These are phyloP conservation scores for Romanogobio albipinnatus DNA, from an alignment of 2,113 vertebrate species.

Conservation along the genomic window DNA sequence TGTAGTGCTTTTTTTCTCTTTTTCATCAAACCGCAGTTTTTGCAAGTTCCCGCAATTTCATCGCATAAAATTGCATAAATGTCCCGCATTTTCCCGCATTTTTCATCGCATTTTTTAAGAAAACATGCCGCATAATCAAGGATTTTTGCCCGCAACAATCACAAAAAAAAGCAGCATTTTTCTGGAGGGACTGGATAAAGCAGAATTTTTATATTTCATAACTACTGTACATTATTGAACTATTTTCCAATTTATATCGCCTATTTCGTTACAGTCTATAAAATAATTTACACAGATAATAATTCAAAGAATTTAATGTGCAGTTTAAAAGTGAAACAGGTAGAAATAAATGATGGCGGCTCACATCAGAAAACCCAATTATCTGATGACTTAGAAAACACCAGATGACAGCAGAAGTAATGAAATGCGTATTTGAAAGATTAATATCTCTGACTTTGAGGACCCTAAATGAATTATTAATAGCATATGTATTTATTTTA, in stretches of 20 bases:
- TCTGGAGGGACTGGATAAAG: too few species aligned
- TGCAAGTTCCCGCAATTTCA: too few species aligned
- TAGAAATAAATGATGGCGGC: conserved; percentile 12
- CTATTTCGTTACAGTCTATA: background rate
- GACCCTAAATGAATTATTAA: conserved; percentile 64
- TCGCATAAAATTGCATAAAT: too few species aligned
- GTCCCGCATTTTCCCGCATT: too few species aligned
- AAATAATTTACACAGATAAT: background rate
- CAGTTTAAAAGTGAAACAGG: background rate
- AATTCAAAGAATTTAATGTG: background rate
- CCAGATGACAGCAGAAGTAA: conserved; percentile 50
- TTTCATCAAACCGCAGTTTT: too few species aligned
- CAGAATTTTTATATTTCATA: background rate
- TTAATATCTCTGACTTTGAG: conserved; percentile 65
- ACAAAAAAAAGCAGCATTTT: too few species aligned
- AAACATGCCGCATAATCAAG: too few species aligned
- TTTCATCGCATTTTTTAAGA: too few species aligned
- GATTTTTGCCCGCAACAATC: too few species aligned
- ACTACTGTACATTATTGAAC: background rate
- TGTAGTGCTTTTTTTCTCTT: too few species aligned
- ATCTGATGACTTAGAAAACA: conserved; percentile 34
- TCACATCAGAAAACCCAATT: conserved; percentile 24
- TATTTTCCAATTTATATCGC: background rate
- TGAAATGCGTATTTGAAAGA: conserved; percentile 62
- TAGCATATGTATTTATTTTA: conserved; percentile 65